Evolutionary conservation across 2,888 invertebrate genomes (phyloP), one percentile per base, ranked within the genome.

Genomic region (Argyresthia goedartella): DNA sequence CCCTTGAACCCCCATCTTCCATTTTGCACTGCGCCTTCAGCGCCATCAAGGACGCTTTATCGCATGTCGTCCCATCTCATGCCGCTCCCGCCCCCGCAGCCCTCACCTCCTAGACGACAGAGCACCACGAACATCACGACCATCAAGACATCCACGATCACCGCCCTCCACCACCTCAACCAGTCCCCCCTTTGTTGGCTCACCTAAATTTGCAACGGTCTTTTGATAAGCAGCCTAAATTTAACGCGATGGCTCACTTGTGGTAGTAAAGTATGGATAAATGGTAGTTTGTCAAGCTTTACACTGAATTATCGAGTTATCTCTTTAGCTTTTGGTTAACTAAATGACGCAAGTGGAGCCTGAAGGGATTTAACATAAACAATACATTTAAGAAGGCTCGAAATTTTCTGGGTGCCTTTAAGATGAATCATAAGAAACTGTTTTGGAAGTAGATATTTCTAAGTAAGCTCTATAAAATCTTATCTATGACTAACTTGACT

Each of bases 21-120:
- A 73, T 81, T 60, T 69, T 86, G 9, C 68, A 76, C 55, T 67
- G 74, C 34, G 85, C 85, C 35, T 81, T 78, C 64, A 78, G 78
- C 55, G 84, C 78, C 10, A 69, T 85, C 54, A 84, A 82, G 61
- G 78, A 73, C 56, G 80, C 70, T 4, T 77, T 85, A 58, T 60
- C 68, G 11, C 60, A 66, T 6, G 61, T 65, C 4, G 53, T 67
- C 50, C 61, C 72, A 42, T 11, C 48, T 43, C 10, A 47, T 10
- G 45, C 41, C 10, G 46, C 8, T 60, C 60, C 8, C 58, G 59
- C 42, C 56, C 35, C 50, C n/a, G n/a, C n/a, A n/a, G n/a, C n/a
- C n/a, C n/a, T n/a, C 52, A 14, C 48, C 49, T 13, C 41, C 47
- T 13, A 50, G 53, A 46, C 55, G 52, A 49, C 55, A 52, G 50